Base-by-base conservation (phyloP, 1,140 invertebrate genomes). In the Idris sp. region DNA sequence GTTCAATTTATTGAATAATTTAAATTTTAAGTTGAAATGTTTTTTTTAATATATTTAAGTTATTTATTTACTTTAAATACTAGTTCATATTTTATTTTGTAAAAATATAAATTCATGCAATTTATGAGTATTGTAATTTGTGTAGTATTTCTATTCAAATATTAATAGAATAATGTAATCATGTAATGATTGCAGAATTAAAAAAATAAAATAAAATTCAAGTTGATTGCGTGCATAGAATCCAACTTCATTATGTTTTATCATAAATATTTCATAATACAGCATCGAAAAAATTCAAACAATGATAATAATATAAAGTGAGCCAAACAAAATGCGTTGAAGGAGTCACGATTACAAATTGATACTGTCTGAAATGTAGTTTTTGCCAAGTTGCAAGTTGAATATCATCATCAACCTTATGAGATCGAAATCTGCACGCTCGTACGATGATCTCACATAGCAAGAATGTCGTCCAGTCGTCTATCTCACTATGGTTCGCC, bases 391-490 rank as follows among this genome's bases (percentile, higher is more conserved):
- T 53, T 35, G 59, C 41, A 67, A 35, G 58, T 71, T 58, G 54
- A 61, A 68, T 72, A 73, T 73, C 56, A 72, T 69, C 54, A 69
- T 72, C 33, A 59, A 67, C 76, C 75, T 75, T 69, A 76, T 73
- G 64, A 79, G 73, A 75, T 75, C 51, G 14, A 75, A 65, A 69
- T 65, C 61, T 56, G 67, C 65, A 14, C 49, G 53, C 18, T 38
- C 28, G 33, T 18, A 38, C 74, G 81, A 69, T 87, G 84, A 86
- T 84, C 82, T 87, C 84, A 87, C 76, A 73, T 68, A 38, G 64
- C 56, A 81, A 80, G 85, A 87, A 87, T 87, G 84, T 79, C 76
- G 83, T 82, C 76, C 82, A 76, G 59, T 75, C 79, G 77, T 82
- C 81, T 82, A 80, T 81, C 81, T 79, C 78, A 68, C 77, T 78